Percentiles rank a stretch among this genome's conserved stretches.
Conservation (phyloP, 2,113 vertebrate species). For the Cromileptes altivelis region DNA sequence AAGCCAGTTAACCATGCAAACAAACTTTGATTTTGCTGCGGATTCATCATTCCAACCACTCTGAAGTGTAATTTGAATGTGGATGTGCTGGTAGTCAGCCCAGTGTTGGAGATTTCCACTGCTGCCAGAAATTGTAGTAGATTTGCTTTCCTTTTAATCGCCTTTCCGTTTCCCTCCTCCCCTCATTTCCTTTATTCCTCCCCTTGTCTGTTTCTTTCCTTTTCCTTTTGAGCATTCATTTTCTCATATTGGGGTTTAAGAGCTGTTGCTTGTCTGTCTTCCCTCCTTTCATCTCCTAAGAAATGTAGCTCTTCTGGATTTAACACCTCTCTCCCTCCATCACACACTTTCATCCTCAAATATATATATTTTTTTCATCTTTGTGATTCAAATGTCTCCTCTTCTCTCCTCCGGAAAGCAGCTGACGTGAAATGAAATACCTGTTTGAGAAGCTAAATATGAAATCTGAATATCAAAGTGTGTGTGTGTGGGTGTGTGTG, state of each 20-base stretch:
- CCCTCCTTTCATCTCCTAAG: not conserved
- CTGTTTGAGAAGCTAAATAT: constrained; percentile 20
- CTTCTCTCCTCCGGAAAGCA: not conserved
- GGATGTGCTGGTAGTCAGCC: not conserved
- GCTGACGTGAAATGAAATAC: constrained; percentile 20
- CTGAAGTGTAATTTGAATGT: not conserved
- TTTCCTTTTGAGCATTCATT: not conserved
- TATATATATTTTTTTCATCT: not conserved
- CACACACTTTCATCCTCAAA: not conserved
- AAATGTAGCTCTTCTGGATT: not conserved
- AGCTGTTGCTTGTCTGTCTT: constrained; percentile 1
- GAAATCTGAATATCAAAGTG: constrained; percentile 44
- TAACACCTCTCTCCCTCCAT: not conserved
- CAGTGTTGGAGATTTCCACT: not conserved
- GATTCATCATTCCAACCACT: not conserved
- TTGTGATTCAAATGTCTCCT: not conserved
- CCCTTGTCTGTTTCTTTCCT: not conserved
- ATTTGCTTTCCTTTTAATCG: not conserved
- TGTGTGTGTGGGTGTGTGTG: not conserved
- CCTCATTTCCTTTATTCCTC: not conserved
- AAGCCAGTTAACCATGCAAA: constrained; percentile 1
- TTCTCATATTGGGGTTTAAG: constrained; percentile 14
- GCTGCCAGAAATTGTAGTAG: not conserved
- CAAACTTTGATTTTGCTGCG: constrained; percentile 1
- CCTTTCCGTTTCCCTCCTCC: not conserved